phyloP scores from a whole-genome alignment of 2,113 vertebrate genomes.

The Rhadina sibilatrix region DNA sequence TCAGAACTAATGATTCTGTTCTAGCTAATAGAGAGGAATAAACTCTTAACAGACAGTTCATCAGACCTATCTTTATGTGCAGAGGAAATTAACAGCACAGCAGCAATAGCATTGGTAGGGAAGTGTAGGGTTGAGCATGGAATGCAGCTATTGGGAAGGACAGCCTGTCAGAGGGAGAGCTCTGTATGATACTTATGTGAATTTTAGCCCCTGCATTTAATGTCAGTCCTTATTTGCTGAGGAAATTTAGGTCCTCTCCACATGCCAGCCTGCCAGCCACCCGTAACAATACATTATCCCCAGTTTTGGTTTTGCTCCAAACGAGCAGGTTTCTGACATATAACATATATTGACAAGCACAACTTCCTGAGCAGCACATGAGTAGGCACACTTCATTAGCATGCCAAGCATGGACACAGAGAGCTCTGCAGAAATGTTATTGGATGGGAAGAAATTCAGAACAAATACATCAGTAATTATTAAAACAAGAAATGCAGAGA shows the following conservation, averaged over 20 bases:
- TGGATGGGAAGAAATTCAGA: not conserved
- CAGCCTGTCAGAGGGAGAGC: not conserved
- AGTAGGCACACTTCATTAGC: not conserved
- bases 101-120: not conserved
- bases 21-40: not conserved
- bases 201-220: not conserved
- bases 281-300: not conserved
- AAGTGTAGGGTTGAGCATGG: not conserved
- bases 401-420: not conserved
- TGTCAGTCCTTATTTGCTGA: not conserved
- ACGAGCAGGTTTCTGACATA: not conserved
- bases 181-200: not conserved
- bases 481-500: not conserved
- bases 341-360: not conserved
- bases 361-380: not conserved
- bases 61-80: not conserved
- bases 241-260: not conserved
- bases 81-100: not conserved
- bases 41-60: not conserved
- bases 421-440: not conserved
- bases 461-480: not conserved
- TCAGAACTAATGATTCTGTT: not conserved
- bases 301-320: conserved; percentile 15
- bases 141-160: not conserved
- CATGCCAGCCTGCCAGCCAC: not conserved